phyloP scores from a whole-genome alignment of 2,113 vertebrate species.

The Panthera tigris region DNA sequence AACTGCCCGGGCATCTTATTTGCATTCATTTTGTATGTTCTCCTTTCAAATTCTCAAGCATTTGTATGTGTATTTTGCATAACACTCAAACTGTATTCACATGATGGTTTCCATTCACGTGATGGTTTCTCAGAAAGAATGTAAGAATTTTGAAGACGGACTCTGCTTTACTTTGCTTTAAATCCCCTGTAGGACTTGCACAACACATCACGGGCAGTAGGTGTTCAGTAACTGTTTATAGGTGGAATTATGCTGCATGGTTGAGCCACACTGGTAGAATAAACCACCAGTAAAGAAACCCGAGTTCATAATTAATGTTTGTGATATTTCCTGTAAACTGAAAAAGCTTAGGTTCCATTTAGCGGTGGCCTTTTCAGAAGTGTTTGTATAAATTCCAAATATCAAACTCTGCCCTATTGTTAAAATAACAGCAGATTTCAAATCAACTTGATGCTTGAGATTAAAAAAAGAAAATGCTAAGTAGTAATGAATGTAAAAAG shows the following conservation, averaged over 20 bases:
- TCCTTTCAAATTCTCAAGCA: background rate
- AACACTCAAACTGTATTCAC: background rate
- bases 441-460: conserved; percentile 37
- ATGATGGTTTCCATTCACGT: background rate
- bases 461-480: conserved; percentile 55
- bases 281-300: background rate
- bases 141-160: background rate
- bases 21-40: background rate
- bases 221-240: background rate
- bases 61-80: background rate
- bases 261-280: background rate
- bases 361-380: conserved; percentile 48
- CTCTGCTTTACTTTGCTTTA: background rate
- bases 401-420: conserved; percentile 33
- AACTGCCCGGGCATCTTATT: background rate
- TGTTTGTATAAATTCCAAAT: conserved; percentile 44
- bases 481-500: conserved; percentile 34
- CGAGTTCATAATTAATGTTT: conserved; percentile 34
- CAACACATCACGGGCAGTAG: background rate
- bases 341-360: conserved; percentile 37
- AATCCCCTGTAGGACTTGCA: background rate
- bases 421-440: conserved; percentile 31
- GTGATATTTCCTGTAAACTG: conserved; percentile 10
- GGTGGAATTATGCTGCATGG: background rate
- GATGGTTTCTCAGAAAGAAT: background rate